Percentiles rank a stretch among this genome's conserved stretches.
Evolutionary conservation across 2,113 vertebrate species (phyloP).

Genomic region (Hippoglossus stenolepis): DNA sequence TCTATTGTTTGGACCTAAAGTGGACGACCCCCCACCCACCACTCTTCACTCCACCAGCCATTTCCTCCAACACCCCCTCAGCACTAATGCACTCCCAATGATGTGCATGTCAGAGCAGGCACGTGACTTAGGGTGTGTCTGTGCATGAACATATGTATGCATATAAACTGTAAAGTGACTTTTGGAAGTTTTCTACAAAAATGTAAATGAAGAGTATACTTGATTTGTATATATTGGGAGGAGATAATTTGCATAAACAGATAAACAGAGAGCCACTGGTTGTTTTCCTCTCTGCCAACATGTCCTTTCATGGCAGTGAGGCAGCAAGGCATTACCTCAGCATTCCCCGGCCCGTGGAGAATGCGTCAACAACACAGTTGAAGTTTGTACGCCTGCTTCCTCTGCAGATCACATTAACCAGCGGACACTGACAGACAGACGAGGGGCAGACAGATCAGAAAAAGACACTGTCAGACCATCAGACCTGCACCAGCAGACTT

Average conservation of each 20-base stretch:
- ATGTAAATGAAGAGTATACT: background rate
- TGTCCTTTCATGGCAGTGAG: conserved; percentile 60
- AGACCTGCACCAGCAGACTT: conserved; percentile 5
- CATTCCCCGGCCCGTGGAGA: conserved; percentile 46
- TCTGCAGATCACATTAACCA: conserved; percentile 50
- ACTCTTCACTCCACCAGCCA: background rate
- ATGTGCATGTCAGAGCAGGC: conserved; percentile 1
- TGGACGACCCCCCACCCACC: conserved; percentile 26
- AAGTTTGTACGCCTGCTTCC: conserved; percentile 34
- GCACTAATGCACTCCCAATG: conserved; percentile 45
- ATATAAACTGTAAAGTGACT: no score
- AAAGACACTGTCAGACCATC: conserved; percentile 25
- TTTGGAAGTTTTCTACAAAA: no score
- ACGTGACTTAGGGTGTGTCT: conserved; percentile 19
- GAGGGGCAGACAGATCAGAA: conserved; percentile 59
- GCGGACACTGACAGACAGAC: conserved; percentile 62
- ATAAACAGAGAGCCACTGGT: background rate
- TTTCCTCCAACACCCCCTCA: conserved; percentile 27
- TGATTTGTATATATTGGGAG: background rate
- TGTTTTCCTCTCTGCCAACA: conserved; percentile 41
- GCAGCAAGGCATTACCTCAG: conserved; percentile 51
- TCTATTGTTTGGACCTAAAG: conserved; percentile 74
- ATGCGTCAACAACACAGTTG: conserved; percentile 35
- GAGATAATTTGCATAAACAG: background rate
- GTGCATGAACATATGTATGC: background rate